A percentile compares a stretch with the other conserved stretches of the same genome.
Evolutionary conservation across 2,797 vertebrate genomes (phyloP).

Genomic region (Ctenopoma multispine): DNA sequence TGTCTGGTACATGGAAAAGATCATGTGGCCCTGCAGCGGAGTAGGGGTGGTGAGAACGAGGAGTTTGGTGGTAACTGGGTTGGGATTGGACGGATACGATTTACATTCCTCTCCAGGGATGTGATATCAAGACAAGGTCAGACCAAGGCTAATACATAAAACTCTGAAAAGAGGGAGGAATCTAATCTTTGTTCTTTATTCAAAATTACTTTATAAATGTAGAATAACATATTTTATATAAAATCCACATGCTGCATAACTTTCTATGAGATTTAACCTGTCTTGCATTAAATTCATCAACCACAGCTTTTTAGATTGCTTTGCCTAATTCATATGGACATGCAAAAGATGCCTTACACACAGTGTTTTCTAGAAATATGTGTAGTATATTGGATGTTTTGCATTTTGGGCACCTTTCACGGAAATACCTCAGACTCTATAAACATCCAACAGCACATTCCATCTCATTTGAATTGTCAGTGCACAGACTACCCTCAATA

Average conservation of each 20-base stretch:
- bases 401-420: conserved; percentile 49
- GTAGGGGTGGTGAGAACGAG: conserved; percentile 78
- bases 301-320: conserved; percentile 22
- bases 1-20: conserved; percentile 84
- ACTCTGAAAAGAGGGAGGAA: conserved; percentile 52
- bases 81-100: conserved; percentile 81
- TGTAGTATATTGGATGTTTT: conserved; percentile 25
- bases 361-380: conserved; percentile 16
- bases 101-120: conserved; percentile 84
- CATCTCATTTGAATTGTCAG: conserved; percentile 66
- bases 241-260: conserved; percentile 24
- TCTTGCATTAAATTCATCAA: conserved; percentile 26
- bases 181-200: conserved; percentile 45
- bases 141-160: conserved; percentile 80
- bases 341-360: conserved; percentile 20
- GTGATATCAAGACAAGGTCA: conserved; percentile 85
- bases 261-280: conserved; percentile 21
- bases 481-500: conserved; percentile 70
- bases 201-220: conserved; percentile 38
- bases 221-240: conserved; percentile 34
- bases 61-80: conserved; percentile 79
- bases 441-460: conserved; percentile 67
- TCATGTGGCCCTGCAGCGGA: conserved; percentile 79
- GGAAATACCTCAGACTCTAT: conserved; percentile 72
- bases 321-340: conserved; percentile 19